Percentiles rank a stretch among this genome's conserved stretches.
Evolutionary conservation across 2,888 invertebrate species (phyloP).

Genomic region (Cataglyphis albicans): DNA sequence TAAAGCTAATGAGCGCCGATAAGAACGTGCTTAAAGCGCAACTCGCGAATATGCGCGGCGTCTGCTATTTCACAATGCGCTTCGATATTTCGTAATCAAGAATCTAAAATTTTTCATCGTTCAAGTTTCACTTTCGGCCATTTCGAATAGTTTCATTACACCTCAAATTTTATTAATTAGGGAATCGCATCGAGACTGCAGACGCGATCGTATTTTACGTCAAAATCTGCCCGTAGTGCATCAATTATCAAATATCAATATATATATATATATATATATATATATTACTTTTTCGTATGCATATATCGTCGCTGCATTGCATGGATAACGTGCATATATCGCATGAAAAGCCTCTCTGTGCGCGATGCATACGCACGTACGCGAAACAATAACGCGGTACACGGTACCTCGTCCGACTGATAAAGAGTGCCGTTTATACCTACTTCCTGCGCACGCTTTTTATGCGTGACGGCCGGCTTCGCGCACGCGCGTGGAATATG

Average conservation of each 20-base stretch:
- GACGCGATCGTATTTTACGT: background rate
- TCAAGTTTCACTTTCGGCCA: background rate
- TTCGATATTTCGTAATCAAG: conserved; percentile 9
- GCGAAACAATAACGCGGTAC: conserved; percentile 74
- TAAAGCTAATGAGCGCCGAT: conserved; percentile 43
- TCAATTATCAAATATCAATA: conserved; percentile 6
- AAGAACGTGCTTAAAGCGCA: conserved; percentile 39
- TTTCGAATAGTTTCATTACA: background rate
- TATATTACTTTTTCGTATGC: background rate
- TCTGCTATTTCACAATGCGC: conserved; percentile 9
- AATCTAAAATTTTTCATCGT: background rate
- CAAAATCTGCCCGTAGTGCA: background rate
- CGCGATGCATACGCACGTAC: conserved; percentile 71
- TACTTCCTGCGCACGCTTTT: conserved; percentile 71
- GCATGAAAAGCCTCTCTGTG: conserved; percentile 69
- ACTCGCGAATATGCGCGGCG: background rate
- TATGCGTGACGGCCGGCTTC: conserved; percentile 55
- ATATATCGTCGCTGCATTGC: conserved; percentile 1
- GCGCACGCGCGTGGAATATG: conserved; percentile 48
- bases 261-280: background rate
- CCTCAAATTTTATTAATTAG: no score
- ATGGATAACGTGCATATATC: conserved; percentile 52
- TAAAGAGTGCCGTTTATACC: conserved; percentile 74
- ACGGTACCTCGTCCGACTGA: conserved; percentile 63
- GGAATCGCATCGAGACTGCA: background rate